phyloP scores from a whole-genome alignment of 2,888 invertebrate species.

The Drosophila imparisetae region DNA sequence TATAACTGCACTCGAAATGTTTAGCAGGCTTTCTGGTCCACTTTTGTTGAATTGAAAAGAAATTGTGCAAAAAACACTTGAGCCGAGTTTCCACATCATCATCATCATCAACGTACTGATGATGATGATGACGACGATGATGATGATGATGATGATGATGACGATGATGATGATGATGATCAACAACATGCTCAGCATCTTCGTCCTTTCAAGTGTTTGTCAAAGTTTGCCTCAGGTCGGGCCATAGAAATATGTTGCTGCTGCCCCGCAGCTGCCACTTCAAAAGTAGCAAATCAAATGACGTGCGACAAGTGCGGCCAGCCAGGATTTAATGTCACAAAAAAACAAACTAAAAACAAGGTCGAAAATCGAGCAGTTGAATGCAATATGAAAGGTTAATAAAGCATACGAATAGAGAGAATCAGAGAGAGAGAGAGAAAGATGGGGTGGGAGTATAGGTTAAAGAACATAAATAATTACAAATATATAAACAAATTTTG shows the following conservation, averaged over 20 bases:
- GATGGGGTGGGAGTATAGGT: not conserved
- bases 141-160: slow-evolving; percentile 7
- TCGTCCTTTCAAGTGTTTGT: slow-evolving; percentile 67
- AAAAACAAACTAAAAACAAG: slow-evolving; percentile 10
- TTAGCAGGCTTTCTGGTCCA: slow-evolving; percentile 67
- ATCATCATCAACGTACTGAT: slow-evolving; percentile 12
- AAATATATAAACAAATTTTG: not conserved
- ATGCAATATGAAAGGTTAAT: not conserved
- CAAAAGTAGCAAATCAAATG: slow-evolving; percentile 73
- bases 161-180: slow-evolving; percentile 7
- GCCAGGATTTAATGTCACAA: slow-evolving; percentile 45
- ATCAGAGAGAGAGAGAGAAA: not conserved
- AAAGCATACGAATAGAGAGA: not conserved
- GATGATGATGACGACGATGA: slow-evolving; percentile 10
- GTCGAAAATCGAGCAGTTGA: not conserved
- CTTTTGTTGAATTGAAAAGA: slow-evolving; percentile 78
- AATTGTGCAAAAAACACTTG: slow-evolving; percentile 79
- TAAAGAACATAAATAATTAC: not conserved
- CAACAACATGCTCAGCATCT: slow-evolving; percentile 15
- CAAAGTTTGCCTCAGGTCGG: slow-evolving; percentile 72
- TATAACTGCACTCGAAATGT: slow-evolving; percentile 47
- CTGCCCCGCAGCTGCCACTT: slow-evolving; percentile 51
- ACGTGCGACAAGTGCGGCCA: slow-evolving; percentile 67
- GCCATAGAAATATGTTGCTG: slow-evolving; percentile 51
- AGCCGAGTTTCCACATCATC: slow-evolving; percentile 50